Evolutionary conservation across 2,113 vertebrate species (phyloP).

Genomic region (Bothrops jararaca): DNA sequence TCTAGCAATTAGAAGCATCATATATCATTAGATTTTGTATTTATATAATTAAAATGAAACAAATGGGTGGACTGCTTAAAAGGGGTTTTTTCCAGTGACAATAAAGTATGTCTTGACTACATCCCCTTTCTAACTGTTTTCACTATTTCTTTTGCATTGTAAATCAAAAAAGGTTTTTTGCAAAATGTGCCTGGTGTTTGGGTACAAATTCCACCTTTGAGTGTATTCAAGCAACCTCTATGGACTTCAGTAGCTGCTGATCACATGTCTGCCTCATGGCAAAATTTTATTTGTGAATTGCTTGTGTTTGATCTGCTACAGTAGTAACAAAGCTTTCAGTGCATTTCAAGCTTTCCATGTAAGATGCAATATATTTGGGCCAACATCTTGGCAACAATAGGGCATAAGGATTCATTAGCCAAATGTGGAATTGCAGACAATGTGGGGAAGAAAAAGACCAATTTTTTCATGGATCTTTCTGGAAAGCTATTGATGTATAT

Average conservation of each 20-base stretch:
- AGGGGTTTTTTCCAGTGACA: conserved; percentile 12
- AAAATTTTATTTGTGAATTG: conserved; percentile 1
- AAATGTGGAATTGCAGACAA: not conserved
- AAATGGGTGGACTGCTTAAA: not conserved
- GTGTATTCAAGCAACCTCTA: conserved; percentile 36
- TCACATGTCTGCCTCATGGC: conserved; percentile 42
- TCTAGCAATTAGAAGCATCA: not conserved
- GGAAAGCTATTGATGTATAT: not conserved
- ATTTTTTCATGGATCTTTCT: not conserved
- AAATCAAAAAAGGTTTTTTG: conserved; percentile 18
- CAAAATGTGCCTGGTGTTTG: not conserved
- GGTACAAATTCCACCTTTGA: conserved; percentile 33
- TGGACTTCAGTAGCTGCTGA: conserved; percentile 40
- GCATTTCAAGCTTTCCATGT: not conserved
- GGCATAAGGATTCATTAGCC: not conserved
- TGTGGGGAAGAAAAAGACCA: not conserved
- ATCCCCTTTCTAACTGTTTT: conserved; percentile 1
- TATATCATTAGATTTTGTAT: conserved; percentile 13
- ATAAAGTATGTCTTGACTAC: conserved; percentile 3
- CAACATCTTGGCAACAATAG: not conserved
- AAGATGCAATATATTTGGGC: not conserved
- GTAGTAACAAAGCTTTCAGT: conserved; percentile 6
- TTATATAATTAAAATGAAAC: not conserved
- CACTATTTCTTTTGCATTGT: conserved; percentile 14
- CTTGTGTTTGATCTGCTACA: not conserved